phyloP scores from a whole-genome alignment of 2,113 vertebrate genomes.

The Antidorcas marsupialis region DNA sequence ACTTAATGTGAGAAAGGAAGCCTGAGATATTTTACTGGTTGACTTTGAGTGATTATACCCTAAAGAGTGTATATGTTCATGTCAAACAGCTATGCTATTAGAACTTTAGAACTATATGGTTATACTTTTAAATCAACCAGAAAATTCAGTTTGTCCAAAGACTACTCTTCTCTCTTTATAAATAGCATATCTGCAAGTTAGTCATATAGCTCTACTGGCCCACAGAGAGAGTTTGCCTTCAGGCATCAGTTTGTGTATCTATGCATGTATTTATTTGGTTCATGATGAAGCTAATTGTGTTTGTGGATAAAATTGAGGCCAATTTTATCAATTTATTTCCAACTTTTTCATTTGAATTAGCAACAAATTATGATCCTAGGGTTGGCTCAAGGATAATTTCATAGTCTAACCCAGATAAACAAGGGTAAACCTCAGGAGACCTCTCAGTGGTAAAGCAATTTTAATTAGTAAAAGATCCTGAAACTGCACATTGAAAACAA shows the following conservation, averaged over 20 bases:
- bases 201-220: neutral
- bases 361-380: conserved; percentile 75
- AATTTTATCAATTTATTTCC: conserved; percentile 75
- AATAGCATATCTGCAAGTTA: neutral
- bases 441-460: conserved; percentile 74
- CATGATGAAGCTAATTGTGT: conserved; percentile 57
- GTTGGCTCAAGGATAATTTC: conserved; percentile 78
- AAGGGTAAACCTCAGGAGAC: conserved; percentile 74
- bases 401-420: conserved; percentile 77
- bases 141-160: neutral
- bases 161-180: neutral
- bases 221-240: neutral
- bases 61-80: neutral
- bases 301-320: conserved; percentile 66
- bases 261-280: conserved; percentile 42
- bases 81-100: neutral
- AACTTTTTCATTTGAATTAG: conserved; percentile 78
- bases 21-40: neutral
- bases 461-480: conserved; percentile 84
- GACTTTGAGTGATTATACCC: neutral
- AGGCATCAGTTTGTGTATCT: conserved; percentile 18
- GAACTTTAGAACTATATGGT: neutral
- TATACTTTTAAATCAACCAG: neutral
- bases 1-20: neutral
- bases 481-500: conserved; percentile 74